A percentile compares a stretch with the other conserved stretches of the same genome.
Conservation (phyloP, 23 tunicate species). For the Oikopleura albicans region DNA sequence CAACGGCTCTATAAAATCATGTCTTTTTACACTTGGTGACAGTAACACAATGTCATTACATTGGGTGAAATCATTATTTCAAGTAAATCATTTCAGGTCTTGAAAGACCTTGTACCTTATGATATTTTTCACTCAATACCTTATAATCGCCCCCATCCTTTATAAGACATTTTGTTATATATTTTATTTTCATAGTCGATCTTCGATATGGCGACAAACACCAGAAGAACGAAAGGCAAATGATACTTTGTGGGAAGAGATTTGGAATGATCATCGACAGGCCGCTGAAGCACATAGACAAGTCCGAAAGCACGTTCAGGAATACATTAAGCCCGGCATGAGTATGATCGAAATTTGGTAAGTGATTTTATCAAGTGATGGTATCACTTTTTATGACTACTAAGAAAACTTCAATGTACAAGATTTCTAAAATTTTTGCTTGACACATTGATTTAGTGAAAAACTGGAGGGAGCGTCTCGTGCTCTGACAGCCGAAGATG, state of each 20-base stretch:
- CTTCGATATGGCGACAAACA: constrained; percentile 59
- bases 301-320: constrained; percentile 64
- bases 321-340: constrained; percentile 70
- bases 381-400: not conserved
- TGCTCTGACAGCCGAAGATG: constrained; percentile 46
- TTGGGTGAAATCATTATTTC: not conserved
- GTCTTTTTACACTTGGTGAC: not conserved
- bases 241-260: constrained; percentile 55
- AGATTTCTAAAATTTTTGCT: not conserved
- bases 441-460: constrained; percentile 28
- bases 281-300: constrained; percentile 96
- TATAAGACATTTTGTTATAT: too few species aligned
- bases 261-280: constrained; percentile 85
- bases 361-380: constrained; percentile 15
- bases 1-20: too few species aligned
- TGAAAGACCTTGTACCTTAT: too few species aligned
- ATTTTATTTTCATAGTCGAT: constrained; percentile 34
- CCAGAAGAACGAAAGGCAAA: constrained; percentile 56
- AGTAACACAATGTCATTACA: not conserved
- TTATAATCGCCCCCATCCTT: too few species aligned
- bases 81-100: not conserved
- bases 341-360: constrained; percentile 93
- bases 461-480: constrained; percentile 55
- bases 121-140: too few species aligned
- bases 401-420: not conserved